These are phyloP conservation scores for Leptonema lineaticorne DNA, from an alignment of 1,140 invertebrate genomes.

Conservation along the genomic window DNA sequence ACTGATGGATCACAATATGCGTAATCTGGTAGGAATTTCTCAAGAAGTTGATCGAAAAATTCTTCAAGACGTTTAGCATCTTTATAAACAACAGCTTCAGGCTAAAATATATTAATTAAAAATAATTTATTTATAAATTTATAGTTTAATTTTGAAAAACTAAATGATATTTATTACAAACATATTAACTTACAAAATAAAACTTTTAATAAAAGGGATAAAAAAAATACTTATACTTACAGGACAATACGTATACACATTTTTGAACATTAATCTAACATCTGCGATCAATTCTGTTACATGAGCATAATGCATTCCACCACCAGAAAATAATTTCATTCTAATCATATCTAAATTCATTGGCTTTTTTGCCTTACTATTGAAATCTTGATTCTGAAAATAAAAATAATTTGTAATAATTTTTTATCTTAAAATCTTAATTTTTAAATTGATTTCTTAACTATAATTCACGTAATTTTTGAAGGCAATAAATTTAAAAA, in stretches of 20 bases:
- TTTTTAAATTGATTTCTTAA: no score
- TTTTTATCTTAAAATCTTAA: no score
- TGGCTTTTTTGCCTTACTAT: constrained; percentile 69
- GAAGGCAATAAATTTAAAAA: no score
- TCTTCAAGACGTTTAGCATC: constrained; percentile 82
- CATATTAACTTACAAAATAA: neutral
- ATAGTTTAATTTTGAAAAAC: no score
- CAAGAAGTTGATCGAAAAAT: constrained; percentile 80
- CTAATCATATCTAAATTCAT: constrained; percentile 84
- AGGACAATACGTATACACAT: constrained; percentile 81
- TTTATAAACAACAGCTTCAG: constrained; percentile 78
- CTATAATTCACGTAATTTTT: no score
- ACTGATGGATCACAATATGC: constrained; percentile 49
- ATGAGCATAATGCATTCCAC: constrained; percentile 71
- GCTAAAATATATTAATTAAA: constrained; percentile 54
- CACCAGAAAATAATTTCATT: constrained; percentile 71
- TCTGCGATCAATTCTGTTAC: constrained; percentile 78
- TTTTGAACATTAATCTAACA: constrained; percentile 83
- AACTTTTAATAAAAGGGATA: neutral
- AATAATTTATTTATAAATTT: no score
- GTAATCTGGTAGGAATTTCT: constrained; percentile 79
- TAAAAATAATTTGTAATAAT: no score
- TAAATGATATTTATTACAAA: no score
- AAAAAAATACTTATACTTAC: constrained; percentile 59
- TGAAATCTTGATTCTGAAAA: constrained; percentile 72